phyloP scores from a whole-genome alignment of 2,113 vertebrate genomes.

The Recurvirostra avosetta region DNA sequence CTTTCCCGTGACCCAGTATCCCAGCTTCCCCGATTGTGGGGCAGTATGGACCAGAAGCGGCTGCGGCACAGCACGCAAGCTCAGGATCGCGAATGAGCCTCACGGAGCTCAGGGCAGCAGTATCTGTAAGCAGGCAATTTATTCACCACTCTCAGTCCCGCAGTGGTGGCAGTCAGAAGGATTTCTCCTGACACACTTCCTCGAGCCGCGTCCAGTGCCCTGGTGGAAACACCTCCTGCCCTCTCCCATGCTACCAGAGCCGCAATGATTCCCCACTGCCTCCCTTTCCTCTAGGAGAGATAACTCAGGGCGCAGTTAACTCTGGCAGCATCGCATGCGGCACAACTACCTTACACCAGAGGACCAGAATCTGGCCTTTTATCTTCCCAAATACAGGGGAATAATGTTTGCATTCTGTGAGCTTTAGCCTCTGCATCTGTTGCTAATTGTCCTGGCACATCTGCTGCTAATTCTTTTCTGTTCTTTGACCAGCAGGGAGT shows the following conservation, averaged over 20 bases:
- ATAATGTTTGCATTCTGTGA: constrained; percentile 43
- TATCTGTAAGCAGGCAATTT: background rate
- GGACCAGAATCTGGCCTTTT: constrained; percentile 33
- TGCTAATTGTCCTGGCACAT: constrained; percentile 65
- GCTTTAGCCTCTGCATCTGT: constrained; percentile 64
- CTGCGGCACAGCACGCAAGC: rapidly evolving
- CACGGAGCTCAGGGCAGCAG: background rate
- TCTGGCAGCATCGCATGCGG: background rate
- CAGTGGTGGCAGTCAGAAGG: background rate
- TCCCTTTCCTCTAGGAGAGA: background rate
- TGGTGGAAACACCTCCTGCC: background rate
- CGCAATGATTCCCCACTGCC: rapidly evolving
- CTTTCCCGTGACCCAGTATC: background rate
- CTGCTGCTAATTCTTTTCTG: constrained; percentile 63
- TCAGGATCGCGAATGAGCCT: rapidly evolving
- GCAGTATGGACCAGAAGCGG: rapidly evolving
- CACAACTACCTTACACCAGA: background rate
- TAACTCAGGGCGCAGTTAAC: background rate
- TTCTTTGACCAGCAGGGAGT: constrained; percentile 64
- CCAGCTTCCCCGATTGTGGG: rapidly evolving
- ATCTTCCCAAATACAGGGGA: constrained; percentile 24
- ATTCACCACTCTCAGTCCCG: background rate
- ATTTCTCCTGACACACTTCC: background rate
- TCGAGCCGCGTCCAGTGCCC: rapidly evolving
- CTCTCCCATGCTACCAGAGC: background rate